A percentile compares a stretch with the other conserved stretches of the same genome.
Conservation (phyloP, 1,140 invertebrate genomes). For the Leptopilina boulardi region DNA sequence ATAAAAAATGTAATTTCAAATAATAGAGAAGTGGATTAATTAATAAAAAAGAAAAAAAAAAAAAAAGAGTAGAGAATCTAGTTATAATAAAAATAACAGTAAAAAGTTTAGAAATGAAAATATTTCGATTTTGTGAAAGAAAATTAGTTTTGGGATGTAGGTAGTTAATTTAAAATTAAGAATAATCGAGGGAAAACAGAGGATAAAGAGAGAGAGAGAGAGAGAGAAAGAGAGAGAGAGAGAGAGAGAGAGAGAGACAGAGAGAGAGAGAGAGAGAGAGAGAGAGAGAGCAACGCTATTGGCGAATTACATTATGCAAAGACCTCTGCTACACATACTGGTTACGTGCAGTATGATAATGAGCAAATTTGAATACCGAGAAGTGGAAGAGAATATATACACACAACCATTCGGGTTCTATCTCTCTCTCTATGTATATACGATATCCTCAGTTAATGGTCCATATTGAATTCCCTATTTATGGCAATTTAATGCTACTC, state of each 20-base stretch:
- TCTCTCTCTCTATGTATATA: not conserved
- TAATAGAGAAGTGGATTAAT: no score
- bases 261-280: not conserved
- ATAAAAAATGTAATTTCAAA: not conserved
- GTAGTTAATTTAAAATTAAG: not conserved
- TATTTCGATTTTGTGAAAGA: no score
- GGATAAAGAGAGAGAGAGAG: not conserved
- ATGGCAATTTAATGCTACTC: slow-evolving; percentile 9
- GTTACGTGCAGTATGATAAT: slow-evolving; percentile 9
- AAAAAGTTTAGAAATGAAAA: no score
- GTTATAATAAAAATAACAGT: no score
- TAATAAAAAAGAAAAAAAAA: no score
- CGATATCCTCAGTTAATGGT: not conserved
- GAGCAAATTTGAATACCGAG: slow-evolving; percentile 13
- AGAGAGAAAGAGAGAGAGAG: not conserved
- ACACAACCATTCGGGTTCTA: slow-evolving; percentile 2
- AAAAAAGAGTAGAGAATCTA: no score
- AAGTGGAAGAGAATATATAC: slow-evolving; percentile 1
- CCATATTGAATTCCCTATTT: not conserved
- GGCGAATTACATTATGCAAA: slow-evolving; percentile 15
- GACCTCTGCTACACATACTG: slow-evolving; percentile 11
- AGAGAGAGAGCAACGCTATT: not conserved
- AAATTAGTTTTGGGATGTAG: not conserved
- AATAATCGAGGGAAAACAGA: not conserved
- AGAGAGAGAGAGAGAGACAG: not conserved